Evolutionary conservation across 2,888 invertebrate genomes (phyloP).

Genomic region (Synergus itoensis): DNA sequence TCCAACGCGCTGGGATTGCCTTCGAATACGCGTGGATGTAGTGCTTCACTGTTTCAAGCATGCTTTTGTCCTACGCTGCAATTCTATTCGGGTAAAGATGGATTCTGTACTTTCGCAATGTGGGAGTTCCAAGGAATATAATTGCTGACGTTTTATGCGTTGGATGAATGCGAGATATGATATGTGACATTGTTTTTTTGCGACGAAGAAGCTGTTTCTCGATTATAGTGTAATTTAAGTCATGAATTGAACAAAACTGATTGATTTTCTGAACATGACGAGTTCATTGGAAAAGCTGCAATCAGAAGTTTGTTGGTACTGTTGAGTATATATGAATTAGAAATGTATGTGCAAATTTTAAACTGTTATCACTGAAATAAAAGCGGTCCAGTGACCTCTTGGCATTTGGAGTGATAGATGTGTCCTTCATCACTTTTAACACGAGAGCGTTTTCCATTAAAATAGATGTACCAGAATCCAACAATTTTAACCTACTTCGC

Average conservation of each 20-base stretch:
- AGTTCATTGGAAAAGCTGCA: background rate
- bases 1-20: constrained; percentile 20
- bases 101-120: background rate
- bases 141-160: background rate
- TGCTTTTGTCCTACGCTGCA: background rate
- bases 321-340: background rate
- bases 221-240: background rate
- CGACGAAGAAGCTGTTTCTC: constrained; percentile 6
- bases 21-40: background rate
- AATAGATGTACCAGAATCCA: background rate
- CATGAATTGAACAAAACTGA: background rate
- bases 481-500: background rate
- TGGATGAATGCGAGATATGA: background rate
- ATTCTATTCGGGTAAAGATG: background rate
- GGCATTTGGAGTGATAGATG: background rate
- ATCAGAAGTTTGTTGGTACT: background rate
- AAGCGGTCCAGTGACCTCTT: background rate
- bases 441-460: background rate
- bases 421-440: background rate
- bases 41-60: background rate
- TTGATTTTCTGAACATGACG: background rate
- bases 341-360: background rate
- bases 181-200: background rate
- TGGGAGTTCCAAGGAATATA: background rate
- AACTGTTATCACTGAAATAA: background rate